phyloP scores from a whole-genome alignment of 2,113 vertebrate genomes.

The Salvator merianae region DNA sequence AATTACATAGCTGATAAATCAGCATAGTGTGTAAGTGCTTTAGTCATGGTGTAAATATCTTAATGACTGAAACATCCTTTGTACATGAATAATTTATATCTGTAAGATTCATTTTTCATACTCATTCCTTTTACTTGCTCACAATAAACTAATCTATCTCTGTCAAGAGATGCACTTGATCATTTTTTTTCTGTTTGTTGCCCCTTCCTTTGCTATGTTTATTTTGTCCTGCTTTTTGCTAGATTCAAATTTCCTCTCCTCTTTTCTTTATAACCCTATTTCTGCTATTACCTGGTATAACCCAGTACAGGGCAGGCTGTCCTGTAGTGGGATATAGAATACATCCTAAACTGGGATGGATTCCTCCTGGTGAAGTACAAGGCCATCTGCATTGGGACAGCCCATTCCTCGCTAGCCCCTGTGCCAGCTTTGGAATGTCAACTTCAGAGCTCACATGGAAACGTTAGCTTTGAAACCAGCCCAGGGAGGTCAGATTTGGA shows the following conservation, averaged over 20 bases:
- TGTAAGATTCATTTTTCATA: slow-evolving; percentile 74
- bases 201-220: slow-evolving; percentile 59
- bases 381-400: too few species aligned
- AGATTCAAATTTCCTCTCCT: slow-evolving; percentile 63
- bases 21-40: slow-evolving; percentile 65
- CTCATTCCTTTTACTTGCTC: slow-evolving; percentile 65
- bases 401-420: too few species aligned
- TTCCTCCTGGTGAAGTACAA: too few species aligned
- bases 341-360: too few species aligned
- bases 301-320: too few species aligned
- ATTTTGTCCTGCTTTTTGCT: slow-evolving; percentile 66
- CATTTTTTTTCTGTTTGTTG: slow-evolving; percentile 54
- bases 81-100: slow-evolving; percentile 80
- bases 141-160: slow-evolving; percentile 70
- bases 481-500: too few species aligned
- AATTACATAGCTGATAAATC: slow-evolving; percentile 77
- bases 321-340: too few species aligned
- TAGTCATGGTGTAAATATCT: slow-evolving; percentile 74
- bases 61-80: slow-evolving; percentile 77
- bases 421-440: too few species aligned
- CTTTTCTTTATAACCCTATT: slow-evolving; percentile 52
- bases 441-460: too few species aligned
- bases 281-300: too few species aligned
- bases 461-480: too few species aligned
- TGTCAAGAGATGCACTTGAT: slow-evolving; percentile 63